Percentiles rank a stretch among this genome's conserved stretches.
phyloP scores from a whole-genome alignment of 1,140 invertebrate genomes.

The Orchestia grillus region DNA sequence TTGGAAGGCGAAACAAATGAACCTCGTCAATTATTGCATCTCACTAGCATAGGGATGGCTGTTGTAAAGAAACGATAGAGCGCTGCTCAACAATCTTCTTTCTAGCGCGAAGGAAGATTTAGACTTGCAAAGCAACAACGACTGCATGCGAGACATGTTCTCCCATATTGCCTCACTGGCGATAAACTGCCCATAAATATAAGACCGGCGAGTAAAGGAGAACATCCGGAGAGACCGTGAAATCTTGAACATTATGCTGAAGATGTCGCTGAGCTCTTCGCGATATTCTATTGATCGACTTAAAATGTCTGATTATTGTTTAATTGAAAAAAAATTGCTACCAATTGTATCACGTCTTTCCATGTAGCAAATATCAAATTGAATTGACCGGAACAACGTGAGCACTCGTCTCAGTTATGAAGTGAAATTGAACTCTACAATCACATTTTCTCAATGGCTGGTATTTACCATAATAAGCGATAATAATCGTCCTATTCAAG shows the following conservation, averaged over 20 bases:
- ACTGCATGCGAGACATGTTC: constrained; percentile 50
- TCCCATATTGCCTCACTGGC: constrained; percentile 43
- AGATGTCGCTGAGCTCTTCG: not conserved
- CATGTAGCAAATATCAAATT: not conserved
- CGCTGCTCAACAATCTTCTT: not conserved
- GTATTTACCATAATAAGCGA: not conserved
- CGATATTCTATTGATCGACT: not conserved
- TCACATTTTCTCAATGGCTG: not conserved
- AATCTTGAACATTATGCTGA: constrained; percentile 1
- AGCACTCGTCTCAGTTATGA: not conserved
- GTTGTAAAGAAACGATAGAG: not conserved
- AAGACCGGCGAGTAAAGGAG: constrained; percentile 9
- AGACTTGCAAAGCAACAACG: constrained; percentile 37
- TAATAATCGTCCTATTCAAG: too few relatives aligned
- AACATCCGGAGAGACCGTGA: not conserved
- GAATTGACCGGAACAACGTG: not conserved
- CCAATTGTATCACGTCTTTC: not conserved
- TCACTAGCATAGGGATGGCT: not conserved
- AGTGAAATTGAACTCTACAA: not conserved
- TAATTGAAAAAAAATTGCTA: not conserved
- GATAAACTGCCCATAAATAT: constrained; percentile 51
- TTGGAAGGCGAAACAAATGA: constrained; percentile 7
- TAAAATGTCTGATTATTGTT: not conserved
- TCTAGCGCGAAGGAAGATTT: not conserved
- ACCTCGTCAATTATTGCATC: constrained; percentile 1